Percentiles rank a stretch among this genome's conserved stretches.
Conservation (phyloP, 2,113 vertebrate genomes). For the Origma solitaria region DNA sequence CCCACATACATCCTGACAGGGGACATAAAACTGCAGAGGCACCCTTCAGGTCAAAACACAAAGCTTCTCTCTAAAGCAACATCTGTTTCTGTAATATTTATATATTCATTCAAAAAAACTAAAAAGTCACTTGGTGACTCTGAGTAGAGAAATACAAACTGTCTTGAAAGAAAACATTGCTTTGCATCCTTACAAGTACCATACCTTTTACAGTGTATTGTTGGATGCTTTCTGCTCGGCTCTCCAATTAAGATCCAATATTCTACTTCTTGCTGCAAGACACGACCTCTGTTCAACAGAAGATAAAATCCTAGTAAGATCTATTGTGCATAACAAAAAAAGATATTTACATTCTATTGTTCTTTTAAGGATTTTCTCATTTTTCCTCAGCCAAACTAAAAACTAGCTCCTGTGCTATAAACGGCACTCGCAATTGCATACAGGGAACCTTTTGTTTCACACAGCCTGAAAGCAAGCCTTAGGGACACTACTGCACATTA, state of each 20-base stretch:
- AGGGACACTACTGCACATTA: neutral
- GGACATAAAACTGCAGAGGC: neutral
- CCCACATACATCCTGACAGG: rapidly evolving
- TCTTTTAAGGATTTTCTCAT: neutral
- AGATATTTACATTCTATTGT: neutral
- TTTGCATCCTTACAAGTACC: neutral
- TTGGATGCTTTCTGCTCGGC: conserved; percentile 94
- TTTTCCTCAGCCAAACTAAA: neutral
- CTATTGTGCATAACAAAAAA: neutral
- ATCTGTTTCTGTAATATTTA: neutral
- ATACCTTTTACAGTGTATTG: conserved; percentile 98
- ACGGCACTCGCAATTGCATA: neutral
- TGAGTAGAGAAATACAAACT: neutral
- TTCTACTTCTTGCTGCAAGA: conserved; percentile 87
- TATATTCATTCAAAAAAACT: neutral
- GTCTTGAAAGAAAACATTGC: neutral
- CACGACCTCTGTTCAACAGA: conserved; percentile 75
- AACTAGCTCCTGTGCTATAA: neutral
- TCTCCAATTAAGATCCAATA: conserved; percentile 98
- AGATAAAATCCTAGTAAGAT: conserved; percentile 43
- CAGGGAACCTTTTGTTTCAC: neutral
- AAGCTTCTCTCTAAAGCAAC: neutral
- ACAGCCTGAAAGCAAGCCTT: neutral
- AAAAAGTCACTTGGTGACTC: neutral
- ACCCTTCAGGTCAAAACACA: neutral